Evolutionary conservation across 1,140 invertebrate genomes (phyloP), one percentile per base, ranked within the genome.

Genomic region (Bombus consobrinus): DNA sequence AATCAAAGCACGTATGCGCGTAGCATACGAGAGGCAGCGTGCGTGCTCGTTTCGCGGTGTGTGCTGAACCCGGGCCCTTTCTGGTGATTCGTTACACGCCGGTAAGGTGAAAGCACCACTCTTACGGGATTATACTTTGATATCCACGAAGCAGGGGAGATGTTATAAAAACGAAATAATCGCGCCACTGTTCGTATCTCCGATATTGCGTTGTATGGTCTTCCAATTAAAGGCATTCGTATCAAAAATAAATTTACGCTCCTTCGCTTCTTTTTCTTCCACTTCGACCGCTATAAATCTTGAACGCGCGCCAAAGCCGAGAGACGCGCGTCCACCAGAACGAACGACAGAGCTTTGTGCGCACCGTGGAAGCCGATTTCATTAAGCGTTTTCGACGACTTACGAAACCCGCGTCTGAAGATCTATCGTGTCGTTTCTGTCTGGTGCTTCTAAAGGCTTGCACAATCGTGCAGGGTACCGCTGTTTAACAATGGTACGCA

Each of bases 1-100:
- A 94, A 94, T 94, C 94, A 94, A 92, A 90, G 62, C 74, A 72
- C 66, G 83, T 79, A 77, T 85, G 85, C 79, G 62, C 85, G 76
- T 81, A 75, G 81, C 87, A 85, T 85, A 89, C 83, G 88, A 77
- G 76, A 81, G 86, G 37, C 75, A 71, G 28, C 82, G 86, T 86
- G 66, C 89, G 83, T 88, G 88, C 84, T 85, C 66, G 81, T 84
- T 83, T 77, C 85, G 84, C 88, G 88, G 83, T 85, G 88, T 82
- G 53, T 77, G 85, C 80, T 77, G 81, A 85, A 89, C 85, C 77
- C 77, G 89, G 86, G 68, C 80, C 83, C 72, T 90, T 90, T 85
- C 86, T 57, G 90, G 84, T 89, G 90, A 91, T 91, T 91, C 89
- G 90, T 91, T 91, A 91, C 90, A 91, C 90, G 84, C 84, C 89